Evolutionary conservation across 2,113 vertebrate species (phyloP).

Genomic region (Sialia sialis): DNA sequence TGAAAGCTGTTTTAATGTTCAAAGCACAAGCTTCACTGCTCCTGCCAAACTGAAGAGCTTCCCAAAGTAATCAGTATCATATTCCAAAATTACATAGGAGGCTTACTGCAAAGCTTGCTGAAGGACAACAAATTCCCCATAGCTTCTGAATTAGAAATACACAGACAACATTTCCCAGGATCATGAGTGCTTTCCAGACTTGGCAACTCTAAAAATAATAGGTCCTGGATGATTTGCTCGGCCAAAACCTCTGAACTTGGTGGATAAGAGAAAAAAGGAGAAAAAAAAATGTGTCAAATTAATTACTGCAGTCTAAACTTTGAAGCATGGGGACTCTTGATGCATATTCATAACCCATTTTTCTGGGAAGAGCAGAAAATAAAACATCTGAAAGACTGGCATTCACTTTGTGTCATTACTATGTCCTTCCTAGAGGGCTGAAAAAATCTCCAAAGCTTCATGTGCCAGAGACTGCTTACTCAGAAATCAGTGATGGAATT

Average conservation of each 20-base stretch:
- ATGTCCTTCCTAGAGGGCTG: background rate
- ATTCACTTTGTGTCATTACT: background rate
- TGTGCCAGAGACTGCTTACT: background rate
- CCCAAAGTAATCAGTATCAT: background rate
- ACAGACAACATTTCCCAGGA: background rate
- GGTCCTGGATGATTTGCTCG: background rate
- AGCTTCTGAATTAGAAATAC: background rate
- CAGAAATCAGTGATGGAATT: background rate
- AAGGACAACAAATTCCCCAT: background rate
- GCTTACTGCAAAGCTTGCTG: background rate
- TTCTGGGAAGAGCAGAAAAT: background rate
- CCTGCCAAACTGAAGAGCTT: background rate
- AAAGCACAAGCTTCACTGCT: background rate
- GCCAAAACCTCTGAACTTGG: background rate
- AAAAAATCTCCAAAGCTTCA: background rate
- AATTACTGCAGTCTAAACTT: background rate
- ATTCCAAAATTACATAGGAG: background rate
- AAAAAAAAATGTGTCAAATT: background rate
- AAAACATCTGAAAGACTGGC: background rate
- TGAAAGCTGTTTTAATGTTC: background rate
- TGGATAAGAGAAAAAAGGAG: background rate
- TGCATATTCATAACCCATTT: background rate
- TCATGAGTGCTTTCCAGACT: background rate
- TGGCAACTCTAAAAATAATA: background rate
- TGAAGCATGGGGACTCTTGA: background rate